phyloP scores from a whole-genome alignment of 2,888 invertebrate species.

The Pedicia rivosa region DNA sequence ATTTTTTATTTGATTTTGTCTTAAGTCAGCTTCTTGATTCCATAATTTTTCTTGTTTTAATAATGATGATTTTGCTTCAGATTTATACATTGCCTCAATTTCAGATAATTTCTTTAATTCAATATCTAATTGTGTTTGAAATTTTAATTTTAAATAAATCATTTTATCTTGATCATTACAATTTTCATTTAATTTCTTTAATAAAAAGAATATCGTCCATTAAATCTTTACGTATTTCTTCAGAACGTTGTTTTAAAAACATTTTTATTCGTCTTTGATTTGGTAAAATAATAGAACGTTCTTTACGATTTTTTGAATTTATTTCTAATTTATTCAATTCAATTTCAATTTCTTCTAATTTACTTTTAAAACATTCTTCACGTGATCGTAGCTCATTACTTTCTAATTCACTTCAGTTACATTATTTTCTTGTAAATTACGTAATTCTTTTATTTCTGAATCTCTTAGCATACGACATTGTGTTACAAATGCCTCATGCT shows the following conservation, averaged over 20 bases:
- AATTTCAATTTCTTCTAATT: conserved; percentile 26
- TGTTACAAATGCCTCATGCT: conserved; percentile 32
- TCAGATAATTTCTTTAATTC: conserved; percentile 29
- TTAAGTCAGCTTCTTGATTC: conserved; percentile 28
- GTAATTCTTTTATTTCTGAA: conserved; percentile 25
- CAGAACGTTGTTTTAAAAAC: conserved; percentile 28
- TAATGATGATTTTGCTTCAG: conserved; percentile 33
- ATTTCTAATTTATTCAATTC: conserved; percentile 20
- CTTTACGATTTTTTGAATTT: conserved; percentile 16
- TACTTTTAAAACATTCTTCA: conserved; percentile 22
- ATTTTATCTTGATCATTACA: conserved; percentile 28
- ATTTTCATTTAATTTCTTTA: conserved; percentile 28
- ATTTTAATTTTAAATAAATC: conserved; percentile 23
- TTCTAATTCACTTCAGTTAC: conserved; percentile 22
- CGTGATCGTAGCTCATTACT: conserved; percentile 24
- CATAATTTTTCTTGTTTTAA: conserved; percentile 32
- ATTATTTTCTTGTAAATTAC: conserved; percentile 24
- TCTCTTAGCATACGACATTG: conserved; percentile 25
- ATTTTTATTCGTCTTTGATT: conserved; percentile 31
- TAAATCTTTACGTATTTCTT: conserved; percentile 29
- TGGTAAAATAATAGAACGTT: conserved; percentile 22
- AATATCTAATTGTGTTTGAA: conserved; percentile 25
- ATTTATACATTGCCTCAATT: conserved; percentile 36
- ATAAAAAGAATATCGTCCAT: conserved; percentile 36
- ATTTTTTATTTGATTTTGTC: conserved; percentile 27